Evolutionary conservation across 2,113 vertebrate species (phyloP).

Genomic region (Craseonycteris thonglongyai): DNA sequence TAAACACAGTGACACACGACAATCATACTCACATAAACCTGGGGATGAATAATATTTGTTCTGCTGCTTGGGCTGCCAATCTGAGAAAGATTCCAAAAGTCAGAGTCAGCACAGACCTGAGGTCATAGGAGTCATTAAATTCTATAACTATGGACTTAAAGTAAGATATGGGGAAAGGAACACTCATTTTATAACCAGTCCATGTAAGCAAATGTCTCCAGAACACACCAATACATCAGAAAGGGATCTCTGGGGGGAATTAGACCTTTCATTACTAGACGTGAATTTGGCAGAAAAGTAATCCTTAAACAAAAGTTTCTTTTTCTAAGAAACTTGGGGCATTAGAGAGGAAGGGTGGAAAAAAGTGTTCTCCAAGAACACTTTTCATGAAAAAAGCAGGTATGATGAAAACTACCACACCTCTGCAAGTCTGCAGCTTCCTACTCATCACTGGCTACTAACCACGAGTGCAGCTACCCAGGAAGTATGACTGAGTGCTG

Average conservation of each 20-base stretch:
- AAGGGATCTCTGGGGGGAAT: background rate
- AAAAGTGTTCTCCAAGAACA: background rate
- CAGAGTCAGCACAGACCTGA: slow-evolving; percentile 14
- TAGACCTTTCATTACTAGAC: background rate
- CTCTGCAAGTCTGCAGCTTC: background rate
- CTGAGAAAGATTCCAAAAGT: slow-evolving; percentile 76
- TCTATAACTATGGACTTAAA: too few species aligned
- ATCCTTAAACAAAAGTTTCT: background rate
- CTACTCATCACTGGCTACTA: background rate
- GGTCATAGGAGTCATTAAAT: background rate
- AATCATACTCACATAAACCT: slow-evolving; percentile 93
- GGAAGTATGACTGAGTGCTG: fast-evolving
- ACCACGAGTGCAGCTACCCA: background rate
- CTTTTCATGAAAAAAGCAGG: background rate
- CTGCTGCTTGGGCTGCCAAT: slow-evolving; percentile 95
- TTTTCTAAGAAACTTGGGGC: background rate
- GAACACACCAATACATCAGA: background rate
- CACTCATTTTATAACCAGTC: background rate
- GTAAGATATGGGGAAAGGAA: background rate
- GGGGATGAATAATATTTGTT: slow-evolving; percentile 98
- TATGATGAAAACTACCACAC: background rate
- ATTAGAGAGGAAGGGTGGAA: background rate
- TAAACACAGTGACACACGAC: slow-evolving; percentile 3
- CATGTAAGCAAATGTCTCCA: background rate
- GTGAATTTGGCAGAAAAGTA: background rate